Evolutionary conservation across 2,113 vertebrate genomes (phyloP), one percentile per base, ranked within the genome.

Genomic region (Hippolais icterina): DNA sequence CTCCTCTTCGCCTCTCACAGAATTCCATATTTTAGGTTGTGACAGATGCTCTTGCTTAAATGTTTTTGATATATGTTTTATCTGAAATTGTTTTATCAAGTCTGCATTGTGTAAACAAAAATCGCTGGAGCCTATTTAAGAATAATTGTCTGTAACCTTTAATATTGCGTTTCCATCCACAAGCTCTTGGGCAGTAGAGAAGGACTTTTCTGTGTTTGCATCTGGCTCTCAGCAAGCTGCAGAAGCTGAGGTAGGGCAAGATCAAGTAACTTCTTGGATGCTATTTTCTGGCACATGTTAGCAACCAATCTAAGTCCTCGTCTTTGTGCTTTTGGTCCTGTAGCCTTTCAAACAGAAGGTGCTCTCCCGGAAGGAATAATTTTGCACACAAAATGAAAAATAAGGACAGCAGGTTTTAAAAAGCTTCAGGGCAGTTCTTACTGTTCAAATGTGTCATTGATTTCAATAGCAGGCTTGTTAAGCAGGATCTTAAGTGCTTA

Each of bases 401-500:
- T 92, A 78, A 57, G 59, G 86, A 92, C 83, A 94, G 57, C 77
- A 89, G 89, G 90, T 49, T 92, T 92, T 76, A 75, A 92, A 94
- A 77, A 93, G 79, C 92, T 95, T 64, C 64, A 86, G 90, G 94
- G 88, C 85, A 93, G 56, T 69, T 96, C 87, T 94, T 91, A 74
- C 68, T 68, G 75, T 90, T 96, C 83, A 68, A 94, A 96, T 75
- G 56, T 88, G 90, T 78, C 94, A 94, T 90, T 96, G 91, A 95
- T 90, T 97, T 95, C 88, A 69, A 25, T 50, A 78, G 61, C 50
- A 81, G 85, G 63, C 82, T 95, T 96, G 74, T 96, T 96, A 96
- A 88, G 82, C 90, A 94, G 80, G 56, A 71, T 78, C 77, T 94
- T 39, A 89, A 87, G 60, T 83, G 86, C 65, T 78, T 77, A 81